A percentile compares a stretch with the other conserved stretches of the same genome.
These are phyloP conservation scores for Noctua fimbriata DNA, from an alignment of 2,888 invertebrate genomes.

Conservation along the genomic window DNA sequence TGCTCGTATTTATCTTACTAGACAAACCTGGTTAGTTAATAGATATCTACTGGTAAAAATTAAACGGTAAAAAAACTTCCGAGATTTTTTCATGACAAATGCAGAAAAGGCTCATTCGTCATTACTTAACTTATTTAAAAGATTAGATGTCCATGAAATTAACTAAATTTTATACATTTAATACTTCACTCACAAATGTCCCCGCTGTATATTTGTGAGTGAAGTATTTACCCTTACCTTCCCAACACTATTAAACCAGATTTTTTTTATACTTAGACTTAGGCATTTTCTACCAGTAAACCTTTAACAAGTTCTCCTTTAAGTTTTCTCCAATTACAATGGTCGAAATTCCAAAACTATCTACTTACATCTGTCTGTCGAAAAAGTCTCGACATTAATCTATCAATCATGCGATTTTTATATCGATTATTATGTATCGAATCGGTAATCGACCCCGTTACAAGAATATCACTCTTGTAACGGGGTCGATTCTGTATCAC, in stretches of 20 bases:
- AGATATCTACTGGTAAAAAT: not conserved
- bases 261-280: no score
- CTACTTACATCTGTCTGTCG: not conserved
- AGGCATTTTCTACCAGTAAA: no score
- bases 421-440: not conserved
- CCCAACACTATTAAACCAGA: no score
- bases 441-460: not conserved
- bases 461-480: not conserved
- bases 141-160: no score
- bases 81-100: no score
- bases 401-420: constrained; percentile 10
- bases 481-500: constrained; percentile 8
- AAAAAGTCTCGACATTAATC: constrained; percentile 6
- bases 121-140: no score
- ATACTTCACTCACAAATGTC: no score
- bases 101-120: no score
- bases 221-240: no score
- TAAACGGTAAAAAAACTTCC: no score
- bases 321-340: not conserved
- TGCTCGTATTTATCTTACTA: not conserved
- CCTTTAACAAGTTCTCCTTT: not conserved
- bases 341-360: not conserved
- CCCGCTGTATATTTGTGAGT: no score
- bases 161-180: no score
- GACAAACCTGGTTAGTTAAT: not conserved